Base-by-base conservation (phyloP, 2,797 vertebrate species). In the Enteromius treurensis region DNA sequence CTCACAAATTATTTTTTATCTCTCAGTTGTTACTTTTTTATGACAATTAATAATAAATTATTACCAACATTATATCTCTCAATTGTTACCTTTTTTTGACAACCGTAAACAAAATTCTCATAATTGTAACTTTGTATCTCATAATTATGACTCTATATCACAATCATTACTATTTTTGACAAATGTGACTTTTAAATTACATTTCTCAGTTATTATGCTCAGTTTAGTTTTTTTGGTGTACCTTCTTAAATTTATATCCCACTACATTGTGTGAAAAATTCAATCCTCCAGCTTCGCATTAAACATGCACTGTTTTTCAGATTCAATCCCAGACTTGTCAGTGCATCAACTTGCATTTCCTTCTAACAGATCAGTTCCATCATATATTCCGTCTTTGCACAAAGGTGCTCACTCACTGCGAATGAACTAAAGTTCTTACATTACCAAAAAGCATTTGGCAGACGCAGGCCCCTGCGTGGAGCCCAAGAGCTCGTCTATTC, bases 141-240 rank as follows among this genome's bases (percentile, higher is more conserved):
- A 47, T 26, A 49, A 32, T 32, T 49, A 0, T 45, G 0, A 32
- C 17, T 75, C 14, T 37, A 34, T n/a, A 10, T 73, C n/a, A 17
- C 13, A 70, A 29, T 5, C 47, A 17, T 71, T 26, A 47, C 4
- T 51, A 29, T 34, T 53, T 71, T 29, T 71, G 10, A 34, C 17
- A 53, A 34, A 4, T 51, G 26, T 2, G 8, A 32, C 51, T 68
- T 77, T 62, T 15, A 62, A 29, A 62, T 62, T n/a, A 42, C 21
- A 23, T 49, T 71, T 70, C 15, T 47, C 47, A 32, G 55, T 77
- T 77, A 60, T 83, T 74, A 74, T 84, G 76, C 77, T 83, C 70
- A 84, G 3, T 6, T 5, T 55, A 11, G 84, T 58, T 29, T 53
- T n/a, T 34, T 5, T 53, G 42, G 29, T 14, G 10, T 74, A 34